These are phyloP conservation scores for Lagorchestes hirsutus DNA, from an alignment of 2,797 vertebrate species.

Conservation along the genomic window DNA sequence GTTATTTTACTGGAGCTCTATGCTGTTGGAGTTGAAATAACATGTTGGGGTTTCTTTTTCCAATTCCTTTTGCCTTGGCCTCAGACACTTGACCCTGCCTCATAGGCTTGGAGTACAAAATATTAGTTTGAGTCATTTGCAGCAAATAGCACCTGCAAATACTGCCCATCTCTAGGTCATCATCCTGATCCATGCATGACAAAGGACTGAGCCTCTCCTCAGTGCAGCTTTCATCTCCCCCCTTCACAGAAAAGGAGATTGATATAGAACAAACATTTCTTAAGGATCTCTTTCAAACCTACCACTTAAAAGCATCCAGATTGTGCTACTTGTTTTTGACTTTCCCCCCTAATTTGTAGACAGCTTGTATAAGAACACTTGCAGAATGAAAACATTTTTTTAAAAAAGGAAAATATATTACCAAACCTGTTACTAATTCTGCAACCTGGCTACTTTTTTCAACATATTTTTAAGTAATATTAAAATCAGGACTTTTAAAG, in stretches of 20 bases:
- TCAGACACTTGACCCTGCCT: background rate
- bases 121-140: background rate
- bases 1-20: background rate
- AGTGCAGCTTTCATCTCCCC: background rate
- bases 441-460: background rate
- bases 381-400: background rate
- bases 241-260: background rate
- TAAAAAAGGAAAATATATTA: background rate
- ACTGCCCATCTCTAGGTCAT: background rate
- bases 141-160: background rate
- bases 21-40: background rate
- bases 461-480: background rate
- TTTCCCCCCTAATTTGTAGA: background rate
- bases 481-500: background rate
- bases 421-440: background rate
- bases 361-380: background rate
- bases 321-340: background rate
- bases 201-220: background rate
- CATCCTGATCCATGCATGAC: background rate
- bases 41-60: too few species aligned
- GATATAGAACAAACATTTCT: background rate
- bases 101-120: background rate
- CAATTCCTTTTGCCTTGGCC: background rate
- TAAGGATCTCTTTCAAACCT: background rate
- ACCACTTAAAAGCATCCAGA: background rate